Base-by-base conservation (phyloP, 2,888 invertebrate genomes). In the Linyphia triangularis region DNA sequence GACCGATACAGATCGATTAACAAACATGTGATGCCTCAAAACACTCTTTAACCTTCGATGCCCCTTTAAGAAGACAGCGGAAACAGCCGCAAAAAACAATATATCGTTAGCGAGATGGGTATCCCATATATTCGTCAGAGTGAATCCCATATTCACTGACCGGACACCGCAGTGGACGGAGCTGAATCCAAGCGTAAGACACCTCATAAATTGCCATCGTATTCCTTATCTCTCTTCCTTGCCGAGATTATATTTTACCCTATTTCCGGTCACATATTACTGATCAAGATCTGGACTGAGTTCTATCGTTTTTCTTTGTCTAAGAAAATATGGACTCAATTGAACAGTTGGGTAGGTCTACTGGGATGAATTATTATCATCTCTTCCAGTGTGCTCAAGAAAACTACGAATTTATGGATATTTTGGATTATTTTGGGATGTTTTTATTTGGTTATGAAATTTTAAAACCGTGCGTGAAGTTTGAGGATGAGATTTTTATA, bases 101-200 rank as follows among this genome's bases (percentile, higher is more conserved):
- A 77, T 61, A 77, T 77, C 75, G 75, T 77, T 77, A 77, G 9
- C 75, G 22, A 61, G 75, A 77, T 77, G 75, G 19, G 37, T 77
- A 59, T 61, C 75, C 67, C 61, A 33, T 24, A 37, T 22, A 13
- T n/a, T n/a, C 61, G 22, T 7, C 22, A 37, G 61, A 51, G 51
- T 51, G 51, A 51, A 51, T 51, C 51, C 16, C 61, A 37, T 22
- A 13, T 24, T 24, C 61, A 33, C 16, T 24, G 61, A 77, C 75
- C 73, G 73, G 73, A 43, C 57, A 73, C 19, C 51, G 13, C 33
- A 70, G 73, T 73, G 73, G 73, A 57, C 73, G 19, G 28, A 16
- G 24, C 13, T 10, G 30, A 70, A 73, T 30, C 73, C 57, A 73
- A 59, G 61, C 75, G 75, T 77, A 61, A 26, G 75, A 77, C 75